A percentile compares a stretch with the other conserved stretches of the same genome.
Evolutionary conservation across 1,140 invertebrate genomes (phyloP).

Genomic region (Globodera rostochiensis): DNA sequence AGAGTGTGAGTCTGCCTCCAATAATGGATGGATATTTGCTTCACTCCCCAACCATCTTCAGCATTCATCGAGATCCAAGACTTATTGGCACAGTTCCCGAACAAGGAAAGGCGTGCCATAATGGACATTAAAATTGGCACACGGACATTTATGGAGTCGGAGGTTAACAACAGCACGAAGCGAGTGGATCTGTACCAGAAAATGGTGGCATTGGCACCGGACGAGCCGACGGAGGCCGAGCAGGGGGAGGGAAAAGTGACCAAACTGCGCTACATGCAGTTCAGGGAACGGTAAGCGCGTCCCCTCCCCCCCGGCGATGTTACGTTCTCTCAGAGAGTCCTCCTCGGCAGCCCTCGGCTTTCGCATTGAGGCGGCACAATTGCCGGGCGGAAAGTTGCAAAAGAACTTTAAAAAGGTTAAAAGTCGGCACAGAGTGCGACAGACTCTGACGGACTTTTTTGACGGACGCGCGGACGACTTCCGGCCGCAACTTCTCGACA

Average conservation of each 20-base stretch:
- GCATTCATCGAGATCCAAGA: slow-evolving; percentile 86
- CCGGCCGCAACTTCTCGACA: slow-evolving; percentile 76
- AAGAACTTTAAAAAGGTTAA: slow-evolving; percentile 97
- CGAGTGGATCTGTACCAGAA: slow-evolving; percentile 91
- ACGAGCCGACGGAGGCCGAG: slow-evolving; percentile 77
- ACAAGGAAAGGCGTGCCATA: slow-evolving; percentile 75
- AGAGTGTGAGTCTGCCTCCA: slow-evolving; percentile 71
- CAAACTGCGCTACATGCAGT: slow-evolving; percentile 68
- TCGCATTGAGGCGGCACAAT: slow-evolving; percentile 89
- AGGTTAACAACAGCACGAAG: slow-evolving; percentile 81
- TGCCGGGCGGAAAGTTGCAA: slow-evolving; percentile 79
- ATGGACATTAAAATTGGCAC: slow-evolving; percentile 89
- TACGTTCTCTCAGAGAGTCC: slow-evolving; percentile 74
- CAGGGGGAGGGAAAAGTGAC: not conserved
- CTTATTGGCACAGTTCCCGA: slow-evolving; percentile 79
- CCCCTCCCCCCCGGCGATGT: not conserved
- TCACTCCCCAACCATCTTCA: slow-evolving; percentile 48
- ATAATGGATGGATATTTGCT: slow-evolving; percentile 12
- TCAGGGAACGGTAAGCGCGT: slow-evolving; percentile 79
- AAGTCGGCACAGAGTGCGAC: slow-evolving; percentile 79
- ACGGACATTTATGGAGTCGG: slow-evolving; percentile 85
- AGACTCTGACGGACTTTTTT: slow-evolving; percentile 81
- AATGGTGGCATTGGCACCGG: slow-evolving; percentile 90
- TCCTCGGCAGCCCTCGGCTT: slow-evolving; percentile 92
- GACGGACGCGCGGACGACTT: slow-evolving; percentile 76